Conservation (phyloP, 2,797 vertebrate species). For the Intellagama lesueurii region DNA sequence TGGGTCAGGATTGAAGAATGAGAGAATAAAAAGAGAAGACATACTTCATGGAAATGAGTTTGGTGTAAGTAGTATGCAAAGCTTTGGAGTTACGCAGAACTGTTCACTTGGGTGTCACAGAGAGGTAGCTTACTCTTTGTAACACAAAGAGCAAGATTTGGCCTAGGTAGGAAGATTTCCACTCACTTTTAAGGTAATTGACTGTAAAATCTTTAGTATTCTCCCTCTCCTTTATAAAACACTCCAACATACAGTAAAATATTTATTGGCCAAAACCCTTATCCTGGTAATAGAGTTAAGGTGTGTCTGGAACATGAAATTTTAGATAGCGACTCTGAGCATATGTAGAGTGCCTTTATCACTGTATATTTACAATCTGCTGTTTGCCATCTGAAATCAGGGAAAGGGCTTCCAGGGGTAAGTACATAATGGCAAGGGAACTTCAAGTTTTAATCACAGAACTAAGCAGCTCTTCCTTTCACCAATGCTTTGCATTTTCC, state of each 20-base stretch:
- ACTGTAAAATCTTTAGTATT: neutral
- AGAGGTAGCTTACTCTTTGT: neutral
- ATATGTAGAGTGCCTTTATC: conserved; percentile 3
- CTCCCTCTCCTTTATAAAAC: neutral
- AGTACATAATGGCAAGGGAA: neutral
- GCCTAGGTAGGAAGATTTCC: neutral
- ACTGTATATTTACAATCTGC: neutral
- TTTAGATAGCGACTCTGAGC: neutral
- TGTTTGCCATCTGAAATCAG: neutral
- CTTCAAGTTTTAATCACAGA: neutral
- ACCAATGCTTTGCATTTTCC: neutral
- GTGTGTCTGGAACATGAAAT: neutral
- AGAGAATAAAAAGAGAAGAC: neutral
- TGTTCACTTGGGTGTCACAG: neutral
- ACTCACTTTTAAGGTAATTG: neutral
- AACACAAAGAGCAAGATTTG: neutral
- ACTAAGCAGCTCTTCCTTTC: neutral
- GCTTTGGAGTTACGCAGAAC: neutral
- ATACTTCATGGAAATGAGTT: neutral
- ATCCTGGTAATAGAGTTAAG: neutral
- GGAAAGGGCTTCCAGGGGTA: neutral
- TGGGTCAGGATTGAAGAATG: neutral
- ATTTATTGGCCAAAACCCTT: neutral
- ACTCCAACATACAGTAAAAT: neutral
- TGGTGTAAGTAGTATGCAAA: neutral